Evolutionary conservation across 2,113 vertebrate species (phyloP), one percentile per base, ranked within the genome.

Genomic region (Alethe castanea): DNA sequence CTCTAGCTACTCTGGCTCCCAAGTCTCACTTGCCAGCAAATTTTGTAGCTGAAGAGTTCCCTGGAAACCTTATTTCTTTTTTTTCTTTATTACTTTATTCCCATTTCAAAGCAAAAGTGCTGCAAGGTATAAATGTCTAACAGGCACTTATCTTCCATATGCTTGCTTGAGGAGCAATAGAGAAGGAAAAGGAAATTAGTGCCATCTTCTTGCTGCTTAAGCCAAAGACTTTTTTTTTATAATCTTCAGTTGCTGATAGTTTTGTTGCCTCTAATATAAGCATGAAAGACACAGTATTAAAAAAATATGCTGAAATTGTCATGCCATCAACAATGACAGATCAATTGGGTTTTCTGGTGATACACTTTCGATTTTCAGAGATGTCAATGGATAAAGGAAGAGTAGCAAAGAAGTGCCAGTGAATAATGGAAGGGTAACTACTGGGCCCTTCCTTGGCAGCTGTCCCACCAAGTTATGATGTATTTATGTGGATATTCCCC

Each of bases 381-480:
- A 57, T 62, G 22, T 9, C 17, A 59, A 12, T 19, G 35, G 48
- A 56, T 45, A 50, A 81, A 83, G 38, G 40, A 82, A 81, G n/a
- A 16, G 45, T 53, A 89, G 60, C 42, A 67, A 92, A 62, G 26
- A 54, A 15, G 5, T 65, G 17, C 8, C 50, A 69, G 19, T 16
- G 53, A 69, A 59, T 64, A 60, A 90, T 0, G 1, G 56, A 83
- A 48, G 7, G 28, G 31, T 54, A 93, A 59, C 3, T 19, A 90
- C 53, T 25, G 61, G 14, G n/a, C 52, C 35, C 48, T 93, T 82
- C 67, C 33, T 92, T 97, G 92, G 97, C 96, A 97, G 87, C 65
- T 94, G 76, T 92, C 91, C 86, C 89, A 92, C 72, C 31, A 72
- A 81, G 38, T 33, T 44, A 35, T 25, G 50, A 74, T 56, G 24